Evolutionary conservation across 1,140 invertebrate species (phyloP).

Genomic region (Danaus plexippus): DNA sequence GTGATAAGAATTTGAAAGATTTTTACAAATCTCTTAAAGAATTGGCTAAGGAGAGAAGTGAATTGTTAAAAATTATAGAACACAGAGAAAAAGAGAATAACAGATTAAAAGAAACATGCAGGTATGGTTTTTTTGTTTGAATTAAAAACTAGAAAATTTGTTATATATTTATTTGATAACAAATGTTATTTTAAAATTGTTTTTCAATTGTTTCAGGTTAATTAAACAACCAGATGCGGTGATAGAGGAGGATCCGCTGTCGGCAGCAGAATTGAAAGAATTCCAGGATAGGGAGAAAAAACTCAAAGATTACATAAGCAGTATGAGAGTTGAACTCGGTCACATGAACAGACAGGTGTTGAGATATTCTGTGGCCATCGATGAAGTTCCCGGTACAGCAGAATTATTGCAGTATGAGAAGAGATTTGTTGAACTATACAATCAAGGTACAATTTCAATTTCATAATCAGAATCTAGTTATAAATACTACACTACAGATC

Average conservation of each 20-base stretch:
- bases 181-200: slow-evolving; percentile 5
- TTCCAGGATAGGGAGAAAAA: slow-evolving; percentile 76
- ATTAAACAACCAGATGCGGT: slow-evolving; percentile 38
- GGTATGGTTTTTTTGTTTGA: slow-evolving; percentile 29
- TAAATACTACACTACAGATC: too few relatives aligned
- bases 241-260: slow-evolving; percentile 48
- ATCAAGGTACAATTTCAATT: slow-evolving; percentile 80
- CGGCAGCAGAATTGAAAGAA: slow-evolving; percentile 59
- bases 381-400: slow-evolving; percentile 88
- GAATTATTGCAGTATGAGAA: slow-evolving; percentile 96
- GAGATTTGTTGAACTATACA: slow-evolving; percentile 95
- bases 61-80: slow-evolving; percentile 51
- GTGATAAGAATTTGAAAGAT: slow-evolving; percentile 57
- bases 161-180: neutral
- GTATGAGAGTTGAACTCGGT: slow-evolving; percentile 77
- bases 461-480: too few relatives aligned
- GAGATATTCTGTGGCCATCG: slow-evolving; percentile 78
- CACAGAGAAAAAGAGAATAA: slow-evolving; percentile 49
- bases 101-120: slow-evolving; percentile 44
- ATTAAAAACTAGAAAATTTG: slow-evolving; percentile 1
- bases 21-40: slow-evolving; percentile 59
- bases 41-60: slow-evolving; percentile 53
- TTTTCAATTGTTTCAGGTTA: slow-evolving; percentile 28
- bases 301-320: slow-evolving; percentile 61
- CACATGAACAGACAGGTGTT: slow-evolving; percentile 88